A percentile compares a stretch with the other conserved stretches of the same genome.
These are phyloP conservation scores for Ammodytes dubius DNA, from an alignment of 2,113 vertebrate species.

Conservation along the genomic window DNA sequence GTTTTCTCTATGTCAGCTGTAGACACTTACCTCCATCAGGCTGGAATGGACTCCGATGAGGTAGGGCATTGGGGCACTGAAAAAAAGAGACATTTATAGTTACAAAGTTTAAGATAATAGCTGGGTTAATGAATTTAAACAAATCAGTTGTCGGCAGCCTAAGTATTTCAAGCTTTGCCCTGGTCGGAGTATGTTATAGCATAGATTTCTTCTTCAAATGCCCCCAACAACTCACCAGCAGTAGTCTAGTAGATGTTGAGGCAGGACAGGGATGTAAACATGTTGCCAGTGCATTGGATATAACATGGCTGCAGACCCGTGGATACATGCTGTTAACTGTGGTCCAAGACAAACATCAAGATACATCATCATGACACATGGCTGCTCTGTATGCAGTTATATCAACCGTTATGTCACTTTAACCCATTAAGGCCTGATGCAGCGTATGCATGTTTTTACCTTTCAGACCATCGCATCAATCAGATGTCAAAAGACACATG, in stretches of 20 bases:
- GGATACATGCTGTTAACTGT: constrained; percentile 97
- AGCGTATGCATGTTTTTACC: too few relatives aligned
- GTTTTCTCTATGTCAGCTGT: neutral
- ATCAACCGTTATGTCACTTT: neutral
- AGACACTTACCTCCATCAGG: constrained; percentile 77
- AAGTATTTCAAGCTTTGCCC: neutral
- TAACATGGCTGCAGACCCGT: constrained; percentile 96
- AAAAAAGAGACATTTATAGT: constrained; percentile 26
- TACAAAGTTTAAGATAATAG: neutral
- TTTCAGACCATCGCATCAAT: too few relatives aligned
- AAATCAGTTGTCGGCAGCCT: neutral
- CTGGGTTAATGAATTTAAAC: neutral
- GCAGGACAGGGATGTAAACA: constrained; percentile 98
- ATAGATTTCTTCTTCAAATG: neutral
- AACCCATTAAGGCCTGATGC: too few relatives aligned
- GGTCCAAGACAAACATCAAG: constrained; percentile 20
- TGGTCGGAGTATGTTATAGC: too few relatives aligned
- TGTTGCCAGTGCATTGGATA: constrained; percentile 99
- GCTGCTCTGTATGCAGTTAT: neutral
- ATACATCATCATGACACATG: neutral
- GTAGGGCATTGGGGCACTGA: constrained; percentile 83
- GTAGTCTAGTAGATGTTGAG: constrained; percentile 97
- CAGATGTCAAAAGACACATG: too few relatives aligned
- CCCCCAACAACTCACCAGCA: constrained; percentile 91
- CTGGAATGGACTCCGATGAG: constrained; percentile 85